Evolutionary conservation across 2,113 vertebrate species (phyloP), one percentile per base, ranked within the genome.

Genomic region (Notechis scutatus): DNA sequence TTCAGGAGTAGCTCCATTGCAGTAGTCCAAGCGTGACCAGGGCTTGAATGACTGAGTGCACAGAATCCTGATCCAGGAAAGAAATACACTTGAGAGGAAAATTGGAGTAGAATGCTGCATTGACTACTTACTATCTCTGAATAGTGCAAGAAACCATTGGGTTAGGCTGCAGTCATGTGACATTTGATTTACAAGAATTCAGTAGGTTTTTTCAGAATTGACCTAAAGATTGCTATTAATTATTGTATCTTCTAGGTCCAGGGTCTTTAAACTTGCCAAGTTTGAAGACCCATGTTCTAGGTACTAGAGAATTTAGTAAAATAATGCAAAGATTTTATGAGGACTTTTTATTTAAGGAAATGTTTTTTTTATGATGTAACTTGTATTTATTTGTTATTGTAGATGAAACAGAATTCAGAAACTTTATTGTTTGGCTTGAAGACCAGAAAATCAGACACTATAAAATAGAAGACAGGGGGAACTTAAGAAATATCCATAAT

Each of bases 401-500:
- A 99, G 99, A 99, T 98, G 99, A 99, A 96, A 98, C 98, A 0
- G 99, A 99, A 96, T 99, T 99, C 95, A 98, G 99, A 96, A 99
- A 99, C 94, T 99, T 99, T 94, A 98, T 99, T 21, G 99, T 99
- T 93, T 99, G 99, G 99, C 98, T 99, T 1, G 99, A 99, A 97
- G 99, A 99, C 96, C 99, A 99, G 97, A 99, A 99, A 96, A 99
- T 99, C 93, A 95, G 99, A 90, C 99, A 99, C 94, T 99, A 99
- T 95, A 99, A 99, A 95, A 99, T 99, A 20, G 99, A 99, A 97
- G 99, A 99, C 92, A 93, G 99, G 90, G 99, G 99, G 9, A 99
- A 98, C 94, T 95, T 99, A 95, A 98, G 99, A 93, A 99, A 99
- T 96, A 99, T 99, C 94, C 98, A 99, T 85, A 99, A 97, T 86